phyloP scores from a whole-genome alignment of 2,113 vertebrate species.

The Corvus cornix region DNA sequence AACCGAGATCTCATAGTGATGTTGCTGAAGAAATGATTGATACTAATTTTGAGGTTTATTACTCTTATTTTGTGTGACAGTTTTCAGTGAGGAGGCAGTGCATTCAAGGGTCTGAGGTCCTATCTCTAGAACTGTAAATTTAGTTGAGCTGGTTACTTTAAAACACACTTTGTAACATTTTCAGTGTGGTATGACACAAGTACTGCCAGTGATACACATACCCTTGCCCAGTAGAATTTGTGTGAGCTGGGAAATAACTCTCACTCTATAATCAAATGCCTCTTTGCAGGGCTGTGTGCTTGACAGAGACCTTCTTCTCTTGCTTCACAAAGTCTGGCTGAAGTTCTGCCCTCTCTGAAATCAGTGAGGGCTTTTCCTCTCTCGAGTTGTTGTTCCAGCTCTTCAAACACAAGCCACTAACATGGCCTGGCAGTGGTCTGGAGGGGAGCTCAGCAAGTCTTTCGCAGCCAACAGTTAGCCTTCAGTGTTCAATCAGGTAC shows the following conservation, averaged over 20 bases:
- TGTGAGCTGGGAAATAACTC: background rate
- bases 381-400: background rate
- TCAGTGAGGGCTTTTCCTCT: background rate
- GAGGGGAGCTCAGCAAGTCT: background rate
- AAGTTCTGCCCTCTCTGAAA: background rate
- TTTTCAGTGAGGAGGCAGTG: background rate
- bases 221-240: background rate
- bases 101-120: background rate
- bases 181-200: background rate
- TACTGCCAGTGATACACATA: background rate
- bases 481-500: background rate
- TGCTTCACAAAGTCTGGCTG: background rate
- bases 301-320: background rate
- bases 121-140: background rate
- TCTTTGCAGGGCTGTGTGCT: background rate
- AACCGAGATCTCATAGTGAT: background rate
- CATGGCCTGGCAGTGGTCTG: background rate
- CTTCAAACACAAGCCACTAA: background rate
- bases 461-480: background rate
- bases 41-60: background rate
- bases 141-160: background rate
- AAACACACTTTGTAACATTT: background rate
- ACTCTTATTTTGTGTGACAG: background rate
- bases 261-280: background rate
- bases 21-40: background rate